These are phyloP conservation scores for Semaprochilodus insignis DNA, from an alignment of 2,797 vertebrate species.

Conservation along the genomic window DNA sequence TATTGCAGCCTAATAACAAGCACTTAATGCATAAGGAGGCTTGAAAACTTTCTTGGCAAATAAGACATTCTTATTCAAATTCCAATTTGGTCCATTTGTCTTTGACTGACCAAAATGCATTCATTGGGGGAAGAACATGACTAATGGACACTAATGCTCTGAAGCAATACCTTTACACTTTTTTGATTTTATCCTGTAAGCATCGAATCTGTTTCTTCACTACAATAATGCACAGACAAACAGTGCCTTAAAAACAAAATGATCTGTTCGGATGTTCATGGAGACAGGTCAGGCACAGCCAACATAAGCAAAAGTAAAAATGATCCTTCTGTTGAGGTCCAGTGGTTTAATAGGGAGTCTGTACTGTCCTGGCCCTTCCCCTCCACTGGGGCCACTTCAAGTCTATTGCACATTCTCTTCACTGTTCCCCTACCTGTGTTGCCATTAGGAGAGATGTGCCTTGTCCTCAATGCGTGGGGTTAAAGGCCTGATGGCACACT, in stretches of 20 bases:
- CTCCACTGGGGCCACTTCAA: conserved; percentile 30
- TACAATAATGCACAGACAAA: conserved; percentile 42
- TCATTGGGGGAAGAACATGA: neutral
- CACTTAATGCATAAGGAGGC: conserved; percentile 21
- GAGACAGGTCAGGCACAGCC: conserved; percentile 53
- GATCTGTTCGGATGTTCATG: conserved; percentile 48
- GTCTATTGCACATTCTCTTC: conserved; percentile 30
- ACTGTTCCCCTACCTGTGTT: conserved; percentile 38
- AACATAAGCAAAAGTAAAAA: conserved; percentile 52
- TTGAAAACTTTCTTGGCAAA: conserved; percentile 28
- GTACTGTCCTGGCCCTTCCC: conserved; percentile 31
- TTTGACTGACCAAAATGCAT: neutral
- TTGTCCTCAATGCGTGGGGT: conserved; percentile 17
- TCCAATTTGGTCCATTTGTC: conserved; percentile 12
- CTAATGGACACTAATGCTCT: neutral
- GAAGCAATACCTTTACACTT: neutral
- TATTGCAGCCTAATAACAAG: conserved; percentile 8
- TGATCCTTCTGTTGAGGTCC: conserved; percentile 51
- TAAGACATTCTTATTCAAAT: conserved; percentile 2
- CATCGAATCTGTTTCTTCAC: conserved; percentile 40
- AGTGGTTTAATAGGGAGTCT: conserved; percentile 45
- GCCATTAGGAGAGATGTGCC: conserved; percentile 33
- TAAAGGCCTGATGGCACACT: conserved; percentile 28
- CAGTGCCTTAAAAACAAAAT: conserved; percentile 46
- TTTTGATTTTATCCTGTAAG: neutral